Evolutionary conservation across 1,140 invertebrate genomes (phyloP).

Genomic region (Stegodyphus dumicola): DNA sequence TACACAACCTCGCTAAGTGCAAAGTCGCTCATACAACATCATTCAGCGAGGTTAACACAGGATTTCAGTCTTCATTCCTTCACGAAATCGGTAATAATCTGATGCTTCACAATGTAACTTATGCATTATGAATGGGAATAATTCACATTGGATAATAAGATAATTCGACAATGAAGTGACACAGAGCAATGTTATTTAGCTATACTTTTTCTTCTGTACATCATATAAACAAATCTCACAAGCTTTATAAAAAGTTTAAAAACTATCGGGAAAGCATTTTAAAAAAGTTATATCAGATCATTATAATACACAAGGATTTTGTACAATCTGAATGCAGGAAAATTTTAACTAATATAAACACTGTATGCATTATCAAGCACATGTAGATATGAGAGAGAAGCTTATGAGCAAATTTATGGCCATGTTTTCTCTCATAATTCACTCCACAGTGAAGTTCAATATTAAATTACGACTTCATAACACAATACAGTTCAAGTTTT

Average conservation of each 20-base stretch:
- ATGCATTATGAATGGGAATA: constrained; percentile 32
- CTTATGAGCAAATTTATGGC: no score
- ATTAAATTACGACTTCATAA: no score
- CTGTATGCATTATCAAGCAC: no score
- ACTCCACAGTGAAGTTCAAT: no score
- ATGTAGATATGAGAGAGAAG: no score
- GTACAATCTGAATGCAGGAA: no score
- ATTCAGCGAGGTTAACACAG: constrained; percentile 19
- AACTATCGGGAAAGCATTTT: background rate
- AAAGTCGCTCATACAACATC: constrained; percentile 45
- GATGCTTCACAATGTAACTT: constrained; percentile 55
- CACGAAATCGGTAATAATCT: constrained; percentile 7
- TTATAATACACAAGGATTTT: background rate
- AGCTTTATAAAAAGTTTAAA: background rate
- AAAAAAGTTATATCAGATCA: background rate
- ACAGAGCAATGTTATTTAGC: constrained; percentile 50
- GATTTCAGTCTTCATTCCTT: constrained; percentile 41
- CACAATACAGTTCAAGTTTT: no score
- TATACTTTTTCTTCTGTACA: constrained; percentile 27
- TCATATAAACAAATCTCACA: background rate
- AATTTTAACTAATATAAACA: no score
- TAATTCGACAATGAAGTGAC: constrained; percentile 26
- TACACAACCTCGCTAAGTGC: constrained; percentile 32
- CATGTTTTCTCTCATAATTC: no score
- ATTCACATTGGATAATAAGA: constrained; percentile 38